phyloP scores from a whole-genome alignment of 1,140 invertebrate species.

The Drosophila baimaii region DNA sequence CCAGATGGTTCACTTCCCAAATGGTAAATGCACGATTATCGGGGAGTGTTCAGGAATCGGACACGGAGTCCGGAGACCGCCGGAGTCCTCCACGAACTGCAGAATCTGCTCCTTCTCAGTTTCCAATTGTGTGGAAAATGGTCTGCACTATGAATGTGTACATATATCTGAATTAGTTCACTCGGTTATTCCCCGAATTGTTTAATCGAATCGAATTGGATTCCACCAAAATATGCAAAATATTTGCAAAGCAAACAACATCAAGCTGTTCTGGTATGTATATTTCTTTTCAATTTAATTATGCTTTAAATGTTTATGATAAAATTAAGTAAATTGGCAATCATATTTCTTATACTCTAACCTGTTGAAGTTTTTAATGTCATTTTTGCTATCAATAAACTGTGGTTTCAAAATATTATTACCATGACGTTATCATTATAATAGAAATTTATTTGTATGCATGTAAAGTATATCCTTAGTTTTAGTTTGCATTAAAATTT shows the following conservation, averaged over 20 bases:
- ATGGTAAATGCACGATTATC: conserved; percentile 69
- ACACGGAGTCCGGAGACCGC: conserved; percentile 2
- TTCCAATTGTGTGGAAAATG: conserved; percentile 31
- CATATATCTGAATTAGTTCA: conserved; percentile 1
- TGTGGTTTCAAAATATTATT: not conserved
- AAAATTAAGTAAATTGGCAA: conserved; percentile 7
- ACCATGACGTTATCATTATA: not conserved
- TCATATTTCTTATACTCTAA: not conserved
- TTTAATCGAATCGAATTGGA: conserved; percentile 9
- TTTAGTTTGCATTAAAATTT: not conserved
- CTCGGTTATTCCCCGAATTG: conserved; percentile 2
- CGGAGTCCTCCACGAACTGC: not conserved
- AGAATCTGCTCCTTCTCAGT: conserved; percentile 9
- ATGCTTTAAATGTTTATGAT: conserved; percentile 1
- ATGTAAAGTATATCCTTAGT: not conserved
- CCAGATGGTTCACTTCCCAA: conserved; percentile 65
- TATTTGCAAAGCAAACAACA: not conserved
- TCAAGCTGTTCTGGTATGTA: not conserved
- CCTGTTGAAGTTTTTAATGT: no score
- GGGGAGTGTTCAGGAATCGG: conserved; percentile 39
- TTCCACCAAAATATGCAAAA: conserved; percentile 7
- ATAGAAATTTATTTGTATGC: not conserved
- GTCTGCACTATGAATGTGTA: conserved; percentile 1
- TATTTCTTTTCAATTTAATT: not conserved
- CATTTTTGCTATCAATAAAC: not conserved